Evolutionary conservation across 1,140 invertebrate species (phyloP), one percentile per base, ranked within the genome.

Genomic region (Zaprionus lachaisei): DNA sequence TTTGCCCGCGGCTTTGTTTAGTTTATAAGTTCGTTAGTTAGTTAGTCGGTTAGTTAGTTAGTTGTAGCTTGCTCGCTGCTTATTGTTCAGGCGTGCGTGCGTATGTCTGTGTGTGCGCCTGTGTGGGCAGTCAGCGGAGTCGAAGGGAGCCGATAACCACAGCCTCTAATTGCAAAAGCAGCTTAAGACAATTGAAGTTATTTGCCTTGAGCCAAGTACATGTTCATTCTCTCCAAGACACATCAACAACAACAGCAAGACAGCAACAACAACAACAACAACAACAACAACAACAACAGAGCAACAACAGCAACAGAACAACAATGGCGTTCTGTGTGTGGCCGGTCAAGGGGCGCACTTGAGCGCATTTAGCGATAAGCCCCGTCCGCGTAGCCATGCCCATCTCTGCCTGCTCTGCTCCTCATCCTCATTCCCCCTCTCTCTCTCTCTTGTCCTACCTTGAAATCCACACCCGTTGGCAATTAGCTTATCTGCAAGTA

Each of bases 131-230:
- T 34, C 79, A 77, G 38, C 73, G 72, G 61, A 72, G 80, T 67
- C 77, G 69, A 87, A 87, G 68, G 68, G 70, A 34, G 41, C 56
- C 66, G 83, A 87, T 89, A 80, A 75, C 47, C 78, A 65, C 60
- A 69, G 60, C 63, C 72, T 71, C 85, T 84, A 90, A 89, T 90
- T 84, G 81, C 60, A 54, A 81, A 84, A 84, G 74, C 79, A 76
- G 84, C 84, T 89, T 90, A 87, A 84, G 81, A 90, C 85, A 84
- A 90, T 90, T 84, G 78, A 90, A 89, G 79, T 74, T 83, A 83
- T 80, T 79, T 72, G 78, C 84, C 77, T 63, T 67, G 63, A 79
- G 72, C 61, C 70, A 57, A 66, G 41, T 47, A 49, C 51, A 49
- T 69, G 54, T 58, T 31, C 56, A 14, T 60, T 41, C 37, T 9